Base-by-base conservation (phyloP, 2,113 vertebrate species). In the Mirounga angustirostris region DNA sequence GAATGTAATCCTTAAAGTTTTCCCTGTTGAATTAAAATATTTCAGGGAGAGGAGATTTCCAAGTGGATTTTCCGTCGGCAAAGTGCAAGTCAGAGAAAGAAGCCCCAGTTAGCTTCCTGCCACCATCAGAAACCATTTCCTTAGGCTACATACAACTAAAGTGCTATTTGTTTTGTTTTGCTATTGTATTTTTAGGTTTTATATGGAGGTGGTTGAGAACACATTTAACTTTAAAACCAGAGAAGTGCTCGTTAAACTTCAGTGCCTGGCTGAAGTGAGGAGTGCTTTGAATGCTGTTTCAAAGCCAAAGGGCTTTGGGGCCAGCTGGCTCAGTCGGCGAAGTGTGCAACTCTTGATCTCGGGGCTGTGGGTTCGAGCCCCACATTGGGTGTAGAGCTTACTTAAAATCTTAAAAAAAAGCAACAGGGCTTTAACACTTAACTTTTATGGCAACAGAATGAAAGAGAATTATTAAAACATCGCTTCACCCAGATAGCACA, bases 391-490 rank as follows among this genome's bases (percentile, higher is more conserved):
- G 26, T 9, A 30, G 74, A 50, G 74, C 10, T 30, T 78, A 78
- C 26, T 78, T 50, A 76, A 46, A 76, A 46, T 46, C 73, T 74
- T 43, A 46, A 46, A 78, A 78, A 50, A 78, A 7, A 46, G 13
- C 40, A 46, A 86, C 67, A 33, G 33, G 78, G 21, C 59, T 79
- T 84, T 84, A 54, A 94, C 7, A 18, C 33, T 76, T 54, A 79
- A n/a, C 26, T 92, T 74, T 82, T 71, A 46, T 30, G 74, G 83
- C 63, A 84, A 59, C 33, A 50, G 28, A 83, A 83, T 43, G 24
- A 81, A 94, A 82, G 91, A 58, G 92, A 94, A 78, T 50, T 86
- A 46, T 33, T 79, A 76, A 83, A 87, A 63, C 14, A 16, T 43
- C 83, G 73, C 28, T 43, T 87, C 69, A 87, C n/a, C 36, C 22